phyloP scores from a whole-genome alignment of 2,888 invertebrate species.

The Eulithis testata region DNA sequence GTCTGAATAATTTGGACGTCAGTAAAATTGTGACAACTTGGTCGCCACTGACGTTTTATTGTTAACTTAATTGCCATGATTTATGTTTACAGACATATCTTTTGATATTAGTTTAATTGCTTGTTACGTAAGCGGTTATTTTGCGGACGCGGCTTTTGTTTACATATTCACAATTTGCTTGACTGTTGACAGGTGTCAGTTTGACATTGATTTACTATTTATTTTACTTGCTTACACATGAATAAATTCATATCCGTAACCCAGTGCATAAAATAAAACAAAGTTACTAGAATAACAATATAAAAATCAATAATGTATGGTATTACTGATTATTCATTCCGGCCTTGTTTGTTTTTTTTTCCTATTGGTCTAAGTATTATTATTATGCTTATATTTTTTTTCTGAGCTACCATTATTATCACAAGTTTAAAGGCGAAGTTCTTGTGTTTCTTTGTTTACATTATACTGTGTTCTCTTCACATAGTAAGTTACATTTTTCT shows the following conservation, averaged over 20 bases:
- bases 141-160: conserved; percentile 20
- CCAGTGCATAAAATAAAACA: no score
- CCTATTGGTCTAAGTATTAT: no score
- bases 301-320: no score
- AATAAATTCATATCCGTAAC: no score
- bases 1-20: conserved; percentile 48
- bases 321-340: no score
- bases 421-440: no score
- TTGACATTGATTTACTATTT: conserved; percentile 16
- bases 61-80: conserved; percentile 65
- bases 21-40: conserved; percentile 62
- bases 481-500: conserved; percentile 1
- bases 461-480: not conserved
- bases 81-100: conserved; percentile 48
- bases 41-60: conserved; percentile 63
- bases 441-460: no score
- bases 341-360: no score
- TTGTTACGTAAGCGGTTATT: conserved; percentile 41
- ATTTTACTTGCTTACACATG: not conserved
- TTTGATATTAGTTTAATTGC: conserved; percentile 52
- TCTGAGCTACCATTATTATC: no score
- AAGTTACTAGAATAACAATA: no score
- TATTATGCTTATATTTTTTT: no score
- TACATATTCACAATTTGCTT: conserved; percentile 18
- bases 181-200: conserved; percentile 22